Evolutionary conservation across 2,888 invertebrate genomes (phyloP).

Genomic region (Sarcophaga variegata): DNA sequence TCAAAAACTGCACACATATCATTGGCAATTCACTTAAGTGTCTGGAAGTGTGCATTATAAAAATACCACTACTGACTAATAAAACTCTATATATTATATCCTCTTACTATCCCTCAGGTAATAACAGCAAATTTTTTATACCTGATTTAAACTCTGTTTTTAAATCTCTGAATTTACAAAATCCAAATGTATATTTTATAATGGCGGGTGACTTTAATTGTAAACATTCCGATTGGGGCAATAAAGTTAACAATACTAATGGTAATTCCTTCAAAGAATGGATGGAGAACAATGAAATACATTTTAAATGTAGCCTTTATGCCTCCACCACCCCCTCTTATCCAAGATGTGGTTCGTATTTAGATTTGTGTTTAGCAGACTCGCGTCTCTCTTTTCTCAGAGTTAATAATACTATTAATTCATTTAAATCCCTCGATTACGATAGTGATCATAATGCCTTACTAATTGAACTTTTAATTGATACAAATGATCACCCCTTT

Average conservation of each 20-base stretch:
- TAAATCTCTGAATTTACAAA: conserved; percentile 28
- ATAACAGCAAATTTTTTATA: conserved; percentile 38
- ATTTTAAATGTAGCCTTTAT: conserved; percentile 48
- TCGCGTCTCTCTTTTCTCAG: conserved; percentile 13
- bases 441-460: conserved; percentile 31
- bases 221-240: conserved; percentile 33
- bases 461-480: conserved; percentile 23
- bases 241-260: conserved; percentile 35
- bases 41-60: conserved; percentile 19
- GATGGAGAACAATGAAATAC: conserved; percentile 27
- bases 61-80: background rate
- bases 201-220: conserved; percentile 27
- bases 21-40: background rate
- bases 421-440: conserved; percentile 17
- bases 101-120: conserved; percentile 33
- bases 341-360: conserved; percentile 39
- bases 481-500: conserved; percentile 40
- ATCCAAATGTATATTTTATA: conserved; percentile 40
- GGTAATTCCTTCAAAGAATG: conserved; percentile 26
- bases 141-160: background rate
- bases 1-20: no score
- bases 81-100: conserved; percentile 29
- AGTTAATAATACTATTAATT: no score
- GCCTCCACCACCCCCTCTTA: conserved; percentile 49
- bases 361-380: conserved; percentile 54